Evolutionary conservation across 2,113 vertebrate species (phyloP), one percentile per base, ranked within the genome.

Genomic region (Cebus imitator): DNA sequence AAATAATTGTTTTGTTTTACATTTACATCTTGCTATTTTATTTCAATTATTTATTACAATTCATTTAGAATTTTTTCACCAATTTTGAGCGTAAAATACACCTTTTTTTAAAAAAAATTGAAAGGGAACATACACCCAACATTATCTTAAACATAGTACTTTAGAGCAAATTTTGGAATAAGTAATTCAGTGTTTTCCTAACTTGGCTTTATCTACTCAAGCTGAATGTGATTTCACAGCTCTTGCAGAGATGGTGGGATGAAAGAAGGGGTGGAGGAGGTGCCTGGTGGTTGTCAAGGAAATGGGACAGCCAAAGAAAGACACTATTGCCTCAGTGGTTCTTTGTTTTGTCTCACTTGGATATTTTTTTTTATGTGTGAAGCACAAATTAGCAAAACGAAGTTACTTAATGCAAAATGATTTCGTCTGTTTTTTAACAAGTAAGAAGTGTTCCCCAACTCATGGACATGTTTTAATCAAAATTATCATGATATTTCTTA

Each of bases 131-230:
- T 87, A 83, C 85, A 52, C 17, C 43, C 4, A 52, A 8, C 17
- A 76, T 93, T 75, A 95, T n/a, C 82, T 83, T 84, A 91, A 81
- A 43, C 66, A 32, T 8, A 76, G 37, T 82, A 40, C 20, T 25
- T 81, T 72, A 61, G 17, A 66, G 23, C 23, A 64, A 84, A 50
- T 68, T 94, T 92, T 27, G 35, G 25, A 66, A 82, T 52, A 64
- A 72, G 3, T 48, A 61, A 86, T 55, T 76, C 13, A 45, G 32
- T 64, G 20, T 7, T 3, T 64, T 86, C 25, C 93, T 76, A 52
- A 45, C 17, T 83, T 75, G 87, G 70, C 5, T 90, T 90, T 52
- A 88, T 76, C 4, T 58, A 48, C 40, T 27, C 21, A 81, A 52
- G 4, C 25, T 32, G 32, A 94, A 48, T 90, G 9, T 23, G 10